Evolutionary conservation across 92 coral and sea anemone genomes (phyloP).

Genomic region (Zoanthus sansibaricus): DNA sequence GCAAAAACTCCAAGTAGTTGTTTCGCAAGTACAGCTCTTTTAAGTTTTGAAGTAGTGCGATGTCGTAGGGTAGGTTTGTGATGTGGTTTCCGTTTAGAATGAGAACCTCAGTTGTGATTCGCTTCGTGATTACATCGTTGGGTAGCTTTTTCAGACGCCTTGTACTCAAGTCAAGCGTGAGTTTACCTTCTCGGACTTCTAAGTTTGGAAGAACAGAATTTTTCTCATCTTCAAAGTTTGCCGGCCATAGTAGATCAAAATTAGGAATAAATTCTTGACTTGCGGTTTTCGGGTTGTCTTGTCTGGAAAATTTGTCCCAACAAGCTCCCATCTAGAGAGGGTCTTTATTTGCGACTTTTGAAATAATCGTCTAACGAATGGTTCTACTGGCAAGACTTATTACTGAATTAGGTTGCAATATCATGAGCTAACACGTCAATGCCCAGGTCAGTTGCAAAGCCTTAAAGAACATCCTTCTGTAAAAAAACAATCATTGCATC

Average conservation of each 20-base stretch:
- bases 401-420: background rate
- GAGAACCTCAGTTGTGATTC: slow-evolving; percentile 61
- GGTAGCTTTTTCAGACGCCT: slow-evolving; percentile 72
- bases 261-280: slow-evolving; percentile 34
- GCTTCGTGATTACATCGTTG: slow-evolving; percentile 55
- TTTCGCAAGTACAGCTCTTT: slow-evolving; percentile 79
- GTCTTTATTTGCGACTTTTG: too few species aligned
- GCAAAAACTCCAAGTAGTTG: slow-evolving; percentile 79
- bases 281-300: background rate
- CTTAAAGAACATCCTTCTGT: background rate
- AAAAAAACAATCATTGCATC: background rate
- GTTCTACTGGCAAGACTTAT: too few species aligned
- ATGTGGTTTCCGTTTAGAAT: slow-evolving; percentile 77
- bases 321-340: slow-evolving; percentile 25
- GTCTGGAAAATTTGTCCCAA: slow-evolving; percentile 24
- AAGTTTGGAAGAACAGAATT: slow-evolving; percentile 65
- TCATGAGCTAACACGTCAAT: background rate
- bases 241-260: slow-evolving; percentile 71
- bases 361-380: too few species aligned
- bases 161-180: slow-evolving; percentile 75
- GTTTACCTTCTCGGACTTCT: slow-evolving; percentile 62
- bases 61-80: slow-evolving; percentile 76
- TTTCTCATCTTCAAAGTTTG: slow-evolving; percentile 59
- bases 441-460: background rate
- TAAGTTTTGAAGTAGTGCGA: slow-evolving; percentile 69